Evolutionary conservation across 37 sponge, comb jelly and placozoan genomes (phyloP), one percentile per base, ranked within the genome.

Genomic region (Theonella swinhoei): DNA sequence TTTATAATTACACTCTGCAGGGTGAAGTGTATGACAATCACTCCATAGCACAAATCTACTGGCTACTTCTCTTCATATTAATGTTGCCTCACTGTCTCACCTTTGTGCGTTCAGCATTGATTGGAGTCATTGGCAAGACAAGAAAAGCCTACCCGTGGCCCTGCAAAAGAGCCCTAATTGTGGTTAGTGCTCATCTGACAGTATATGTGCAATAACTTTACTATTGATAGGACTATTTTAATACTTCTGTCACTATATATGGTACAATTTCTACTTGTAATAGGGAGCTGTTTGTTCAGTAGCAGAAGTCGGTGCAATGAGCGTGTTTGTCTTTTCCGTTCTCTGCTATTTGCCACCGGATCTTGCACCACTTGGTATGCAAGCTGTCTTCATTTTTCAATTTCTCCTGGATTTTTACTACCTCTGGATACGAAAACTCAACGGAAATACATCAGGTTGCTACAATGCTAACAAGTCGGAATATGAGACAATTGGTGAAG

Each of bases 91-190:
- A 92, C 33, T 19, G 79, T 0, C n/a, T 95, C 31, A 81, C 85
- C 8, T 74, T 89, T 59, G 64, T 83, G 25, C 87, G 93, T 5
- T 81, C 81, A 47, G 40, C 89, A 31, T 68, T 89, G 11, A 66
- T 74, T 34, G 96, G 96, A 40, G 76, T 92, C 1, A 32, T 91
- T 28, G 86, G 87, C 19, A 95, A 95, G 67, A 86, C 80, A 39
- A 63, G 35, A 19, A 84, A 68, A 25, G 64, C 74, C 30, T 90
- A 73, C 43, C 96, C 96, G 14, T 95, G 96, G 96, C 96, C 96
- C 2, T 74, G 54, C 30, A 23, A 4, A 23, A 72, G 34, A 9
- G 86, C 95, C 3, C 17, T 88, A 29, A 9, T 87, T 8, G 25
- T 62, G 71, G 94, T 90, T 33, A 80, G 90, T 83, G 4, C 22